phyloP scores from a whole-genome alignment of 2,797 vertebrate genomes.

The Coregonus sp. region DNA sequence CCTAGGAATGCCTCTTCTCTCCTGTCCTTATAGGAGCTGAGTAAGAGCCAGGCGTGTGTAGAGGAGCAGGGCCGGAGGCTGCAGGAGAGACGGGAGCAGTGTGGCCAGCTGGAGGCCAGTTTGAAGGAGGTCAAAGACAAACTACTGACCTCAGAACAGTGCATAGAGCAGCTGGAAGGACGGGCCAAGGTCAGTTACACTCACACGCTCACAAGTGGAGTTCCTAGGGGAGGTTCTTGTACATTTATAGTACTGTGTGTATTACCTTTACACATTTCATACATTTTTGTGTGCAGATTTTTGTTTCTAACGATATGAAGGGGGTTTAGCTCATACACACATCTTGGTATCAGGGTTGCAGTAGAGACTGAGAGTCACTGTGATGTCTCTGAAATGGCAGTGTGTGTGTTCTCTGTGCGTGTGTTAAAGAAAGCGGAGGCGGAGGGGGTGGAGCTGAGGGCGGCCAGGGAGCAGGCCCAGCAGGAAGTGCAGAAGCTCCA shows the following conservation, averaged over 20 bases:
- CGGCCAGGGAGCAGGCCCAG: slow-evolving; percentile 79
- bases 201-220: not conserved
- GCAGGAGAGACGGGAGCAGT: slow-evolving; percentile 87
- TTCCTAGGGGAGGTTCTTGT: not conserved
- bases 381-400: not conserved
- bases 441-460: slow-evolving; percentile 79
- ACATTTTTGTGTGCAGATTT: not conserved
- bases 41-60: slow-evolving; percentile 82
- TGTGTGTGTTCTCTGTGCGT: slow-evolving; percentile 19
- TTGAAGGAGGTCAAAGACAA: slow-evolving; percentile 93
- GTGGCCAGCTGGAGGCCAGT: slow-evolving; percentile 82
- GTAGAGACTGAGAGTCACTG: not conserved
- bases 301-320: not conserved
- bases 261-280: too few species aligned
- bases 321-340: not conserved
- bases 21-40: slow-evolving; percentile 82
- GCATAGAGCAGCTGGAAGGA: slow-evolving; percentile 82
- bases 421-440: slow-evolving; percentile 85
- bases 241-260: not conserved
- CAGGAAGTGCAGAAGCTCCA: slow-evolving; percentile 81
- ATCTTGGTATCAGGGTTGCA: not conserved
- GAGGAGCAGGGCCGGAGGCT: slow-evolving; percentile 84
- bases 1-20: not conserved
- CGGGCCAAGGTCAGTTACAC: slow-evolving; percentile 79
- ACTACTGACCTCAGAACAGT: slow-evolving; percentile 85